Percentiles rank a stretch among this genome's conserved stretches.
Conservation (phyloP, 2,888 invertebrate genomes). For the Trilocha varians region DNA sequence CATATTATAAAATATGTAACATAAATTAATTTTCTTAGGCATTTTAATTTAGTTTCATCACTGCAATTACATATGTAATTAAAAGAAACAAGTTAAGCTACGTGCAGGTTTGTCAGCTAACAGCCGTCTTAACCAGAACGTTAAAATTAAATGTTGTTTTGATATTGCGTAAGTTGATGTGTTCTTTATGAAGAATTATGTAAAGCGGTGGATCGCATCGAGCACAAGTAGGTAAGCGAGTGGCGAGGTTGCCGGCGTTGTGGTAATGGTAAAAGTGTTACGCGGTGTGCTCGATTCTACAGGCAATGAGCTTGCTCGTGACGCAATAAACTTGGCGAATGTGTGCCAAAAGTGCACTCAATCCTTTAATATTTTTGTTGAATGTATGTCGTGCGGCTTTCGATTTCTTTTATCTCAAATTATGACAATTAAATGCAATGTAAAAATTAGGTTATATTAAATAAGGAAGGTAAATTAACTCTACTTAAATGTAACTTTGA, state of each 20-base stretch:
- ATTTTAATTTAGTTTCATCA: background rate
- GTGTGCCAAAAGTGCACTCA: slow-evolving; percentile 68
- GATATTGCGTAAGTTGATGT: slow-evolving; percentile 54
- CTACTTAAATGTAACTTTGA: too few species aligned
- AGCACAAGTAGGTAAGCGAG: slow-evolving; percentile 48
- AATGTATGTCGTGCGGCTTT: background rate
- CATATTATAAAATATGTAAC: too few species aligned
- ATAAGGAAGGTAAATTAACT: too few species aligned
- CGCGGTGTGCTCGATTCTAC: slow-evolving; percentile 57
- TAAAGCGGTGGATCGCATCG: slow-evolving; percentile 54
- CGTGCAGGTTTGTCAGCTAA: slow-evolving; percentile 5
- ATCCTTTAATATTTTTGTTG: slow-evolving; percentile 31
- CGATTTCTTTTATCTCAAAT: too few species aligned
- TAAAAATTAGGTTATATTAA: too few species aligned
- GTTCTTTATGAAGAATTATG: slow-evolving; percentile 64
- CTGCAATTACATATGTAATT: background rate
- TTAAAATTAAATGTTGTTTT: slow-evolving; percentile 54
- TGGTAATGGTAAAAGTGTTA: slow-evolving; percentile 66
- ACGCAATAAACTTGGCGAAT: slow-evolving; percentile 55
- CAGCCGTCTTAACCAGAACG: slow-evolving; percentile 54
- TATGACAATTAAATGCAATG: too few species aligned
- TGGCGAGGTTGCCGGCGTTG: slow-evolving; percentile 28
- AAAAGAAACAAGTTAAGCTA: background rate
- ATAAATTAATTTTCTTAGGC: background rate
- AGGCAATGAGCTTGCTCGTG: slow-evolving; percentile 29